A percentile compares a stretch with the other conserved stretches of the same genome.
Evolutionary conservation across 1,140 invertebrate genomes (phyloP).

Genomic region (Triops cancriformis): DNA sequence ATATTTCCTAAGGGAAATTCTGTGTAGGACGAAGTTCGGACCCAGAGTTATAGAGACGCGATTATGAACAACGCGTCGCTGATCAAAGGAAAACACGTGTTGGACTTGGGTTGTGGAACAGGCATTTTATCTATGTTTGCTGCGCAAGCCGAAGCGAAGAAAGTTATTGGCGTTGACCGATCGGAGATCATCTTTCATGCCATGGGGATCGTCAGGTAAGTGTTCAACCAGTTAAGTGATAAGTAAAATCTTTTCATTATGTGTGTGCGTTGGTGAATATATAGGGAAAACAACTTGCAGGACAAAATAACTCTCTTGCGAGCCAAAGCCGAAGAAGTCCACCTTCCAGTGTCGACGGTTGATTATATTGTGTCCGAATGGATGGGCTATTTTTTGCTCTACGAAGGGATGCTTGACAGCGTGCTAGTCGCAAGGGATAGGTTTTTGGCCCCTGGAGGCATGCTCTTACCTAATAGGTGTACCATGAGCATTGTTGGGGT

Average conservation of each 20-base stretch:
- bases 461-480: constrained; percentile 81
- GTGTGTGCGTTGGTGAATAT: constrained; percentile 32
- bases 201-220: constrained; percentile 69
- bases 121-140: constrained; percentile 93
- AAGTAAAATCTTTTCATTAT: neutral
- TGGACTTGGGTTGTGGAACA: constrained; percentile 96
- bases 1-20: constrained; percentile 37
- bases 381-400: constrained; percentile 99
- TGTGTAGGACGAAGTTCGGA: constrained; percentile 73
- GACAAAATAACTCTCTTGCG: constrained; percentile 66
- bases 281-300: constrained; percentile 62
- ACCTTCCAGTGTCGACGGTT: constrained; percentile 67
- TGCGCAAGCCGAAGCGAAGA: constrained; percentile 82
- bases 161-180: constrained; percentile 88
- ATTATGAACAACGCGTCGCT: constrained; percentile 67
- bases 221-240: constrained; percentile 23
- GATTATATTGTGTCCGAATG: constrained; percentile 97
- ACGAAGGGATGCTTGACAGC: constrained; percentile 95
- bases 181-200: constrained; percentile 81
- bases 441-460: constrained; percentile 70
- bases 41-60: constrained; percentile 87
- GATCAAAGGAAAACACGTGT: constrained; percentile 67
- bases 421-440: constrained; percentile 84
- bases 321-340: constrained; percentile 79
- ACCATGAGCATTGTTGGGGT: constrained; percentile 80